These are phyloP conservation scores for Nylanderia fulva DNA, from an alignment of 1,140 invertebrate species.

Conservation along the genomic window DNA sequence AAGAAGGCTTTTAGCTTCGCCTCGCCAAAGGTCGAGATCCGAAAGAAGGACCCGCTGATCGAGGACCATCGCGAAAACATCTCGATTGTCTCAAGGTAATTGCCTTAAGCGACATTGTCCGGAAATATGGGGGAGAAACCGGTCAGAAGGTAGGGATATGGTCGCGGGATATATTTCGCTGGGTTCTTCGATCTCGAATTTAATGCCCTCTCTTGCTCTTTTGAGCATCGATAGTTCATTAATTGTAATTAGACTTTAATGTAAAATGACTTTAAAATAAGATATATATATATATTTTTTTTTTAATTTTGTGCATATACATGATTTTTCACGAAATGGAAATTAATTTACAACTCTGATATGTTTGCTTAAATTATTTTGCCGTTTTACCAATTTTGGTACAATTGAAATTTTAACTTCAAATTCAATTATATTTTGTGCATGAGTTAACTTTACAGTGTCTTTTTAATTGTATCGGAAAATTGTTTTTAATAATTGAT, in stretches of 20 bases:
- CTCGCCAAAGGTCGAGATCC: constrained; percentile 83
- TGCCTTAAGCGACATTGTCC: constrained; percentile 66
- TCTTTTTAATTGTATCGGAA: background rate
- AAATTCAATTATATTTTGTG: background rate
- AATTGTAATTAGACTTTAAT: background rate
- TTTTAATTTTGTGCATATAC: background rate
- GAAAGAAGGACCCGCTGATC: constrained; percentile 87
- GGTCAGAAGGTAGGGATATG: constrained; percentile 62
- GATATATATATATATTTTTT: background rate
- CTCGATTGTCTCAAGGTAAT: constrained; percentile 87
- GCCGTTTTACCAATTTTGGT: background rate
- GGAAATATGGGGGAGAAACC: constrained; percentile 57
- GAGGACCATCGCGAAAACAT: constrained; percentile 84
- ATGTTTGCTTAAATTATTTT: constrained; percentile 3
- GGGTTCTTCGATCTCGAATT: constrained; percentile 64
- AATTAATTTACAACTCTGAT: background rate
- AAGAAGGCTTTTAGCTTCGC: constrained; percentile 89
- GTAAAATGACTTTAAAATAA: background rate
- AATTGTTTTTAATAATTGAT: background rate
- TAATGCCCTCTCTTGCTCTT: background rate
- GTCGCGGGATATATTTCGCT: constrained; percentile 38
- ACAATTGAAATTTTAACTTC: background rate
- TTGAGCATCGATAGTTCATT: background rate
- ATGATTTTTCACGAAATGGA: background rate
- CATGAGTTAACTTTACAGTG: too few species aligned